These are phyloP conservation scores for Cecidostiba fungosa DNA, from an alignment of 2,888 invertebrate species.

Conservation along the genomic window DNA sequence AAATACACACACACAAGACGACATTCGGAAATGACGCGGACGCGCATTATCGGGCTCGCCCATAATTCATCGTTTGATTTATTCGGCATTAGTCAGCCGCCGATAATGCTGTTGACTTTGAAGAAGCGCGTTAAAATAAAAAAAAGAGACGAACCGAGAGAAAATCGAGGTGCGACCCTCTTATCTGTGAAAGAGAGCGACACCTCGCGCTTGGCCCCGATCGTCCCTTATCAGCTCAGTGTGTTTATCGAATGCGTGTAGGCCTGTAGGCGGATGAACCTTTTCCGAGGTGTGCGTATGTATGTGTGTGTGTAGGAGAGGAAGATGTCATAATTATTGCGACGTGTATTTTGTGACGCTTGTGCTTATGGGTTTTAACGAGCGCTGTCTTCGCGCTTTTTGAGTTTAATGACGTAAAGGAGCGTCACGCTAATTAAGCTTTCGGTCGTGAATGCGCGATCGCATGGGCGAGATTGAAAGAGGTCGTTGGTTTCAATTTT, in stretches of 20 bases:
- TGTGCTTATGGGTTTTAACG: slow-evolving; percentile 32
- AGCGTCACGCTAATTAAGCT: slow-evolving; percentile 53
- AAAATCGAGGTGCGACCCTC: slow-evolving; percentile 70
- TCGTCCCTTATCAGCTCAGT: slow-evolving; percentile 49
- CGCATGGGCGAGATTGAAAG: not conserved
- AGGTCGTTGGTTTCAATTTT: not conserved
- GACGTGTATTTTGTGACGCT: not conserved
- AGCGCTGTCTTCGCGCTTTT: slow-evolving; percentile 20
- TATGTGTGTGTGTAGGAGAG: not conserved
- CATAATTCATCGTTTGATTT: slow-evolving; percentile 73
- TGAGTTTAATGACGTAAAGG: slow-evolving; percentile 45
- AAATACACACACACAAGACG: not conserved
- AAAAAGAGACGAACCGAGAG: slow-evolving; percentile 24
- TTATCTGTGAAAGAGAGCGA: slow-evolving; percentile 57
- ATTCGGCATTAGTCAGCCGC: slow-evolving; percentile 70
- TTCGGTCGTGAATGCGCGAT: not conserved
- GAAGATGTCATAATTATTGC: slow-evolving; percentile 42
- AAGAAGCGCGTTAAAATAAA: slow-evolving; percentile 67
- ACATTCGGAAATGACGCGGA: slow-evolving; percentile 36
- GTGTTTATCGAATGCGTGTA: slow-evolving; percentile 52
- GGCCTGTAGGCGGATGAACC: slow-evolving; percentile 28
- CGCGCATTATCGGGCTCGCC: slow-evolving; percentile 52
- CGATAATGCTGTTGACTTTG: slow-evolving; percentile 76
- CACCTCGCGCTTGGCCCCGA: slow-evolving; percentile 60
- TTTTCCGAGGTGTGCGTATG: not conserved